Evolutionary conservation across 2,113 vertebrate species (phyloP), one percentile per base, ranked within the genome.

Genomic region (Sialia sialis): DNA sequence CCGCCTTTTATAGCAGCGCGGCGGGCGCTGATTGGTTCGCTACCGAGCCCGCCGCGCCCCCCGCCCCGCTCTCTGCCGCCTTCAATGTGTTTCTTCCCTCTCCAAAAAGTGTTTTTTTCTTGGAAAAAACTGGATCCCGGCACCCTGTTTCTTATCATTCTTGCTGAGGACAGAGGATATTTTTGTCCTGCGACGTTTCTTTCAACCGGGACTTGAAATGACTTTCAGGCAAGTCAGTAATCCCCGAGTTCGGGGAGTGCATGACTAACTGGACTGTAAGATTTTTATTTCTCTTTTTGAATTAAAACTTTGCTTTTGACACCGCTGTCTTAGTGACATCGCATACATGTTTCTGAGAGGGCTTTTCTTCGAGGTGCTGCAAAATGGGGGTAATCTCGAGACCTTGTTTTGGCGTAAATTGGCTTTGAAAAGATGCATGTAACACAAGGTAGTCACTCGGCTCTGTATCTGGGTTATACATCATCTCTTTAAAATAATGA

Each of bases 71-170:
- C 41, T 2, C 52, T 25, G 30, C 62, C 18, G 7, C 20, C 25
- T 36, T 19, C 38, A 43, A 67, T 98, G 97, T 97, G 97, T 97
- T 98, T 98, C 84, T 97, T 97, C 41, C 29, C 39, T 49, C 75
- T 20, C 63, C 60, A 97, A 97, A 97, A 96, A 88, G 19, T 23
- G 56, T 0, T 10, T 87, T 96, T 97, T 98, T 75, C 17, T 1
- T 39, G 7, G n/a, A 75, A 94, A 90, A 39, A 3, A 0, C 11
- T 9, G 12, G 26, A 32, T 6, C 6, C 36, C 75, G 29, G 63
- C 32, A 26, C 36, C 60, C 36, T 19, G 0, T 19, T 79, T 76
- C 58, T 66, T 26, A 6, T 7, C 30, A 13, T 2, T 30, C 39
- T 44, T 69, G 29, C 17, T 84, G 70, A 7, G 14, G 17, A 34